These are phyloP conservation scores for Myrmecobius fasciatus DNA, from an alignment of 2,113 vertebrate species.

Conservation along the genomic window DNA sequence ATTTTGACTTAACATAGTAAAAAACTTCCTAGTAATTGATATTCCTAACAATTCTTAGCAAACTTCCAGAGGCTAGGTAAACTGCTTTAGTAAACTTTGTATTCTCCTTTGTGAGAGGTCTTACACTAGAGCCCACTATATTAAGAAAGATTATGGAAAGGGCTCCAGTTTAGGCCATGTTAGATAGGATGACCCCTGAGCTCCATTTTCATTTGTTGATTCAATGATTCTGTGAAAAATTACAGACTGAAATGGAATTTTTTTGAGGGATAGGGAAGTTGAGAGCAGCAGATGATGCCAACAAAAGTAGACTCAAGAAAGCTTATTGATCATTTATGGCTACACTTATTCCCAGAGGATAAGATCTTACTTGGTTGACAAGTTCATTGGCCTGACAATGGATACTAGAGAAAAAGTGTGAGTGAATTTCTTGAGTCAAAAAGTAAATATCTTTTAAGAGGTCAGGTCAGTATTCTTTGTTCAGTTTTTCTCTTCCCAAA, in stretches of 20 bases:
- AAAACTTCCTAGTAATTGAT: not conserved
- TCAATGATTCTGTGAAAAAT: conserved; percentile 60
- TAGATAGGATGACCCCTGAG: not conserved
- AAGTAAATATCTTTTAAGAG: conserved; percentile 42
- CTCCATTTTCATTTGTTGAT: not conserved
- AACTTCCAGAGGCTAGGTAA: not conserved
- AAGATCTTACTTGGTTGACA: conserved; percentile 71
- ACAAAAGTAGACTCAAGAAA: conserved; percentile 67
- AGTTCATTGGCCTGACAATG: conserved; percentile 73
- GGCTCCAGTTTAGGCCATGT: not conserved
- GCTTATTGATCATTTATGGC: conserved; percentile 76
- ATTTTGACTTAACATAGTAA: not conserved
- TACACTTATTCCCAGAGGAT: conserved; percentile 71
- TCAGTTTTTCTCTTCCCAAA: conserved; percentile 61
- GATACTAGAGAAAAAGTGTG: conserved; percentile 74
- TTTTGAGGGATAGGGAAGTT: conserved; percentile 38
- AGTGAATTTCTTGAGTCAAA: conserved; percentile 72
- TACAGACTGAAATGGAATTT: conserved; percentile 66
- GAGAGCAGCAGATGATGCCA: conserved; percentile 18
- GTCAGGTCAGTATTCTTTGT: conserved; percentile 75
- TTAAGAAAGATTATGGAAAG: not conserved
- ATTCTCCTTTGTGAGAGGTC: not conserved
- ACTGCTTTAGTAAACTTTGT: not conserved
- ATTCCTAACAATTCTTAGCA: too few species aligned
- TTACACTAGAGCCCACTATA: not conserved